Percentiles rank a stretch among this genome's conserved stretches.
Evolutionary conservation across 2,113 vertebrate species (phyloP).

Genomic region (Myiozetetes cayanensis): DNA sequence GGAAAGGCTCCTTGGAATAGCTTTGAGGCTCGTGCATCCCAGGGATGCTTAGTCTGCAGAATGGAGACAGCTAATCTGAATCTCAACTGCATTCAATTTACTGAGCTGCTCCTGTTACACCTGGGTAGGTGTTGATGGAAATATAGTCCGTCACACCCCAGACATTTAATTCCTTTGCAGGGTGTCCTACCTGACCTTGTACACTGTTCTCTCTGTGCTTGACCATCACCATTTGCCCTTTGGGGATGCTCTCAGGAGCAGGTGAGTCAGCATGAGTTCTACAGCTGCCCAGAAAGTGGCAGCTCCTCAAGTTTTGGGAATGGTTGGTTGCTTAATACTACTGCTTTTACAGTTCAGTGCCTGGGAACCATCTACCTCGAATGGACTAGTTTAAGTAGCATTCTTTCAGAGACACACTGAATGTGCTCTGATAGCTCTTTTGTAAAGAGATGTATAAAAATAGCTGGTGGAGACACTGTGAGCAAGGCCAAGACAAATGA

Average conservation of each 20-base stretch:
- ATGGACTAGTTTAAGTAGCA: rapidly evolving
- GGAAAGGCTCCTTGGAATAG: background rate
- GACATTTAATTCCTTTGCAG: background rate
- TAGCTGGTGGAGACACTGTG: background rate
- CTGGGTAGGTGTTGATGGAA: background rate
- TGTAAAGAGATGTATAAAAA: background rate
- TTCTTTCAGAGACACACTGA: background rate
- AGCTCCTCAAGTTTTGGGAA: background rate
- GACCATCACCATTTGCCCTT: background rate
- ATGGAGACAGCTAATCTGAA: background rate
- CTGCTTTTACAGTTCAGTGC: background rate
- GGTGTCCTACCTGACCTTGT: rapidly evolving
- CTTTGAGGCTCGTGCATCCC: background rate
- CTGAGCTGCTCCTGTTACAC: background rate
- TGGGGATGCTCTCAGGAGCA: background rate
- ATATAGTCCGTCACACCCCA: background rate
- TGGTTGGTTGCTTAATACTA: rapidly evolving
- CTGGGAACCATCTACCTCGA: background rate
- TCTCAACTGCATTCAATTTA: background rate
- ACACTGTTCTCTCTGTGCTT: rapidly evolving
- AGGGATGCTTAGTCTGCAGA: background rate
- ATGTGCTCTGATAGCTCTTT: background rate
- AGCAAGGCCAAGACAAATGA: background rate
- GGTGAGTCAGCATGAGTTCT: background rate
- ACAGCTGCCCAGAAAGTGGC: background rate